Conservation (phyloP, 2,113 vertebrate species). For the Perccottus glenii region DNA sequence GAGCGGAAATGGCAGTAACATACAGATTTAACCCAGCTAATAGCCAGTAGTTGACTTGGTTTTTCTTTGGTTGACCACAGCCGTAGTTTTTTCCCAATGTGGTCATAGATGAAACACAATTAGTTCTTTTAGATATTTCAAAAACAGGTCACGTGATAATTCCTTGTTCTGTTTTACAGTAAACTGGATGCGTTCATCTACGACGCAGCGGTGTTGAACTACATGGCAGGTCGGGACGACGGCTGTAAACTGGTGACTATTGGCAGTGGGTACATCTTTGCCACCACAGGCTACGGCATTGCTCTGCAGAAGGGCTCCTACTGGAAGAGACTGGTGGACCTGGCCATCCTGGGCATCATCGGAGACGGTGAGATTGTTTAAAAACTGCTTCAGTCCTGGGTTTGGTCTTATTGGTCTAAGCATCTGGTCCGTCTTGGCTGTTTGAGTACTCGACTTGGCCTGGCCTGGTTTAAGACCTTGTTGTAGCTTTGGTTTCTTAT, state of each 20-base stretch:
- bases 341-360: conserved; percentile 95
- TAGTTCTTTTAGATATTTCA: background rate
- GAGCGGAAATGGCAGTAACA: too few species aligned
- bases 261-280: conserved; percentile 97
- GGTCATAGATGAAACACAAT: too few species aligned
- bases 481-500: too few species aligned
- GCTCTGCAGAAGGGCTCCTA: conserved; percentile 97
- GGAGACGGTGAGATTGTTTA: conserved; percentile 86
- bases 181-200: conserved; percentile 99
- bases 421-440: background rate
- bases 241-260: conserved; percentile 99
- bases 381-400: background rate
- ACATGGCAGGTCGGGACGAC: conserved; percentile 97
- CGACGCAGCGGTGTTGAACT: conserved; percentile 96
- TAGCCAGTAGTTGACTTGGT: too few species aligned
- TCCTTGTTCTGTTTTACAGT: conserved; percentile 67
- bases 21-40: too few species aligned
- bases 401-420: too few species aligned
- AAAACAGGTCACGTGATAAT: background rate
- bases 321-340: conserved; percentile 95
- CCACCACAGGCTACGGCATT: conserved; percentile 97
- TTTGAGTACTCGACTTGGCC: background rate
- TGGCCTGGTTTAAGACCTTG: too few species aligned
- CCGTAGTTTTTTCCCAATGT: too few species aligned
- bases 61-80: too few species aligned